Evolutionary conservation across 2,113 vertebrate genomes (phyloP).

Genomic region (Ceyx margarethae): DNA sequence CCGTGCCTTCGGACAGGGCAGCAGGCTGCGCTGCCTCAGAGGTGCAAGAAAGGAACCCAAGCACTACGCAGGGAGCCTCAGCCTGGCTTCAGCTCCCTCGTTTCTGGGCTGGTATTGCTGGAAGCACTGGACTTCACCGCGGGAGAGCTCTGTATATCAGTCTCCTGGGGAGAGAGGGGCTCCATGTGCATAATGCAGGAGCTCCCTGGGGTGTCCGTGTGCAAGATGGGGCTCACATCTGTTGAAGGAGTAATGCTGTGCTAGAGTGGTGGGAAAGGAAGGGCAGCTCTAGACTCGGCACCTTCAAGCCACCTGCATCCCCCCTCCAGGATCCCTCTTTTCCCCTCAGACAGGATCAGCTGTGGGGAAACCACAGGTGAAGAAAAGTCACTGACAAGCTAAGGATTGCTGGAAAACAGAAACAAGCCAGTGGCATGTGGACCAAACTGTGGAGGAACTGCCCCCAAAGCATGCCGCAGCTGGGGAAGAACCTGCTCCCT

Average conservation of each 20-base stretch:
- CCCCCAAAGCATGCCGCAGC: background rate
- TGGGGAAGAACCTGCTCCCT: background rate
- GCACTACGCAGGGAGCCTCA: rapidly evolving
- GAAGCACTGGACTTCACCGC: background rate
- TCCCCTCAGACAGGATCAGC: background rate
- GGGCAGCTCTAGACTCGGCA: background rate
- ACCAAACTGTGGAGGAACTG: background rate
- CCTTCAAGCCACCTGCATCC: background rate
- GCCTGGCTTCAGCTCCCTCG: background rate
- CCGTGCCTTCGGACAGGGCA: background rate
- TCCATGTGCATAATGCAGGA: background rate
- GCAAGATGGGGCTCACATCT: rapidly evolving
- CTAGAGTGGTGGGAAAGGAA: background rate
- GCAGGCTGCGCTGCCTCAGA: background rate
- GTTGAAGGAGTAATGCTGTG: background rate
- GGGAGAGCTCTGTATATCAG: background rate
- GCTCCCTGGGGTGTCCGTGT: background rate
- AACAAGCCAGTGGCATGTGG: background rate
- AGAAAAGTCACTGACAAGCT: background rate
- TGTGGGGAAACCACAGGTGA: background rate
- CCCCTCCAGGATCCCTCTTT: background rate
- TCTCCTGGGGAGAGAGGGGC: background rate
- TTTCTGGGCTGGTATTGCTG: background rate
- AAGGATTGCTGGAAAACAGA: background rate
- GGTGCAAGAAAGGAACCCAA: background rate